Evolutionary conservation across 2,797 vertebrate genomes (phyloP).

Genomic region (Sardinella longiceps): DNA sequence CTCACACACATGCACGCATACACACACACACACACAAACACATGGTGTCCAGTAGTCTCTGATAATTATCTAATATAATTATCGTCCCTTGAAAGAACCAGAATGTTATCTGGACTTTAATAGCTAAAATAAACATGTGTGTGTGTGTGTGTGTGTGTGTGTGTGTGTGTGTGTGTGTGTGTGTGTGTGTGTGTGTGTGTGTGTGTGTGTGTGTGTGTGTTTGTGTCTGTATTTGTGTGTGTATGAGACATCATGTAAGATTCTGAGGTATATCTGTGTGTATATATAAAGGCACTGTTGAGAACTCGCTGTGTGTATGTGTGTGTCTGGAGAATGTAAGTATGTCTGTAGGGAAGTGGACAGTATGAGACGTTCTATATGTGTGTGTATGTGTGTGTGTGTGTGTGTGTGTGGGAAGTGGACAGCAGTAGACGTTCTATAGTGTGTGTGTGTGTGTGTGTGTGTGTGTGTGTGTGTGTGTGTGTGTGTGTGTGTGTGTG

Average conservation of each 20-base stretch:
- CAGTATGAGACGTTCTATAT: background rate
- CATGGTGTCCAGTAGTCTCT: background rate
- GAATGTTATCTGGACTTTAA: background rate
- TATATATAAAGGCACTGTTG: too few species aligned
- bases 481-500: background rate
- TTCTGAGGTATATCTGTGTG: background rate
- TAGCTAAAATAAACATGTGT: background rate
- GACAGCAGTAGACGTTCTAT: too few species aligned
- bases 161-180: background rate
- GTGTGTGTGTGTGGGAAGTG: background rate
- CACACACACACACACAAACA: background rate
- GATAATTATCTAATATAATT: too few species aligned
- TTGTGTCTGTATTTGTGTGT: background rate
- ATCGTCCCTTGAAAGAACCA: background rate
- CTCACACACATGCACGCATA: background rate
- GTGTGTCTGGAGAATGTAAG: background rate
- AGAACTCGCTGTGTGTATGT: background rate
- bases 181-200: background rate
- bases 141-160: background rate
- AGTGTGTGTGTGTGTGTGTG: background rate
- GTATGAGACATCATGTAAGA: too few species aligned
- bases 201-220: background rate
- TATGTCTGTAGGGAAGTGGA: conserved; percentile 15
- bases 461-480: background rate
- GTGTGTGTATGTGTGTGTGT: background rate